Evolutionary conservation across 2,888 invertebrate genomes (phyloP), one percentile per base, ranked within the genome.

Genomic region (Geotrupes spiniger): DNA sequence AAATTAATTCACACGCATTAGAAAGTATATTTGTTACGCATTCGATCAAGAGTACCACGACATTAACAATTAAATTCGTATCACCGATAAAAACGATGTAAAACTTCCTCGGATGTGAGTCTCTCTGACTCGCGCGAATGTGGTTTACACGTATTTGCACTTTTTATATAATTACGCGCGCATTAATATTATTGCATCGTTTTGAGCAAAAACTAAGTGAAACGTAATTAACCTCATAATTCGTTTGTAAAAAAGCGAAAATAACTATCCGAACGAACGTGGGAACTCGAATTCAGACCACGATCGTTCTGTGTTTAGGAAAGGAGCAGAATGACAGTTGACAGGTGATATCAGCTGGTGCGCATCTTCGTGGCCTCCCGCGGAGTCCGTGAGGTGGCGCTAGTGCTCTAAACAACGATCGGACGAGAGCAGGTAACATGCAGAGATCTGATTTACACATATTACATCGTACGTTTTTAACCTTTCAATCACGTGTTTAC

Each of bases 291-390:
- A 39, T 44, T 43, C 39, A 31, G 39, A 33, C 21, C 42, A 36
- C 36, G 39, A 27, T 16, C 42, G 38, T 44, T 43, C 29, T 38
- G 38, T 38, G 38, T 28, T n/a, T 45, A 25, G 28, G 38, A 39
- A 46, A 42, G 49, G 40, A 43, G 33, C 39, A 39, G 49, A 49
- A 49, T 44, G 49, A 49, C 49, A 49, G 49, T 40, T 49, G 49
- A 49, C 49, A 44, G 49, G 49, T 49, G 49, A 44, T 49, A 49
- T 49, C 49, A 44, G 49, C 43, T 31, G 46, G 46, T 39, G 31
- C 39, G 29, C 46, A 46, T 46, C 49, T 49, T 40, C 49, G 49
- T 49, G 49, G 49, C 40, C 49, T 49, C 49, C 49, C 44, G 49
- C 43, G 36, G 49, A 43, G 49, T 42, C 44, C 43, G 16, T 38